Evolutionary conservation across 2,888 invertebrate genomes (phyloP).

Genomic region (Stictocephala bisonia): DNA sequence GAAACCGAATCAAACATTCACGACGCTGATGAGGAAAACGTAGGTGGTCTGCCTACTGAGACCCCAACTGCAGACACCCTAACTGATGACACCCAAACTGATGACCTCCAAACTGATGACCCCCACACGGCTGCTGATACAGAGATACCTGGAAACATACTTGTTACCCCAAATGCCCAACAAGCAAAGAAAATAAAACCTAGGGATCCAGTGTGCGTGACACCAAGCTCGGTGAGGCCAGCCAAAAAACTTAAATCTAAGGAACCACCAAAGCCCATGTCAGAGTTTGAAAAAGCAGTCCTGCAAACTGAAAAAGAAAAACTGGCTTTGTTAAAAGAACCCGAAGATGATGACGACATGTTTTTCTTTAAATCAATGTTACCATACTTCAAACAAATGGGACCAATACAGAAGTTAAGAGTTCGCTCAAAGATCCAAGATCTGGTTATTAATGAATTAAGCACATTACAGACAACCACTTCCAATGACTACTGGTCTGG

Average conservation of each 20-base stretch:
- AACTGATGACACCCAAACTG: no score
- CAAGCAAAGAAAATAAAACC: not conserved
- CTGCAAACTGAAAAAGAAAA: constrained; percentile 16
- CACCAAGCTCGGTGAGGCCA: constrained; percentile 9
- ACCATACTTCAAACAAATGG: constrained; percentile 25
- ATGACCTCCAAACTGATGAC: no score
- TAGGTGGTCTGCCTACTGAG: no score
- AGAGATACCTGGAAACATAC: no score
- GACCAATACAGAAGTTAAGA: constrained; percentile 6
- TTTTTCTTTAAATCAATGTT: constrained; percentile 11
- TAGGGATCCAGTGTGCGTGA: constrained; percentile 11
- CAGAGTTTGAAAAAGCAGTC: not conserved
- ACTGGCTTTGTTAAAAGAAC: constrained; percentile 3
- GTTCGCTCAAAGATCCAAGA: constrained; percentile 14
- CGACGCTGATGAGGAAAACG: not conserved
- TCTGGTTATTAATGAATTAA: constrained; percentile 13
- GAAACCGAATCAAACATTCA: constrained; percentile 5
- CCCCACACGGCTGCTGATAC: no score
- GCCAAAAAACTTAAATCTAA: not conserved
- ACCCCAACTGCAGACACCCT: no score
- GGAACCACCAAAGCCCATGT: not conserved
- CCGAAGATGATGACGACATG: constrained; percentile 32
- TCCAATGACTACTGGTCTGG: no score
- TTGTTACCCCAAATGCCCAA: not conserved
- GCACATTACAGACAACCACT: not conserved